Conservation (phyloP, 2,797 vertebrate species). For the Muraenolepis orangiensis region DNA sequence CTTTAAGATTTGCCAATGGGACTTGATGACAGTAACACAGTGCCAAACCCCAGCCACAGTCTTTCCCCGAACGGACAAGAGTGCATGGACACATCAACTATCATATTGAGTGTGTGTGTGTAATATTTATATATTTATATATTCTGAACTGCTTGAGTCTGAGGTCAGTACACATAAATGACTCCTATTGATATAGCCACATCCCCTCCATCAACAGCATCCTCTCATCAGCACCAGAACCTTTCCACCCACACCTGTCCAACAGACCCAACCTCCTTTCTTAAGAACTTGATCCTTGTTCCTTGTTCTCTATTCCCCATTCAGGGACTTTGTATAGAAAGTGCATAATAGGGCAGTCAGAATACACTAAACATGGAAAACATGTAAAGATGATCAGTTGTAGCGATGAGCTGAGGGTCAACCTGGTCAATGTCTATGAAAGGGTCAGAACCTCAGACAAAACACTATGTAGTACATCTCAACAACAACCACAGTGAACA, state of each 20-base stretch:
- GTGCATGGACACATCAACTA: not conserved
- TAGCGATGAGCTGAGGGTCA: not conserved
- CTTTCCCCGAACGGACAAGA: not conserved
- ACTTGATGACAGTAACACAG: constrained; percentile 23
- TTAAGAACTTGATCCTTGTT: not conserved
- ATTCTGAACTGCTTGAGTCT: not conserved
- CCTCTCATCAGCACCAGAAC: not conserved
- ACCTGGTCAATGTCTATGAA: not conserved
- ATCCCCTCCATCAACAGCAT: not conserved
- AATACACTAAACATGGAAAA: not conserved
- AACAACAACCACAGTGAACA: too few relatives aligned
- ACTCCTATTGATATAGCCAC: not conserved
- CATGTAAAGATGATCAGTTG: not conserved
- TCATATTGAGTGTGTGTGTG: not conserved
- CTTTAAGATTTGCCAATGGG: constrained; percentile 35
- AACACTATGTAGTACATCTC: too few relatives aligned
- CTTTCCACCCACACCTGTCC: not conserved
- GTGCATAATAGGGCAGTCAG: not conserved
- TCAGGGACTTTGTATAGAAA: not conserved
- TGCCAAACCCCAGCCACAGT: constrained; percentile 27
- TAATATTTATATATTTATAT: not conserved
- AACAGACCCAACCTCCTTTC: not conserved
- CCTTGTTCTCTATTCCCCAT: not conserved
- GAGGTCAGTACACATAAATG: not conserved
- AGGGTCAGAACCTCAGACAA: not conserved